Evolutionary conservation across 2,797 vertebrate genomes (phyloP), one percentile per base, ranked within the genome.

Genomic region (Selene dorsalis): DNA sequence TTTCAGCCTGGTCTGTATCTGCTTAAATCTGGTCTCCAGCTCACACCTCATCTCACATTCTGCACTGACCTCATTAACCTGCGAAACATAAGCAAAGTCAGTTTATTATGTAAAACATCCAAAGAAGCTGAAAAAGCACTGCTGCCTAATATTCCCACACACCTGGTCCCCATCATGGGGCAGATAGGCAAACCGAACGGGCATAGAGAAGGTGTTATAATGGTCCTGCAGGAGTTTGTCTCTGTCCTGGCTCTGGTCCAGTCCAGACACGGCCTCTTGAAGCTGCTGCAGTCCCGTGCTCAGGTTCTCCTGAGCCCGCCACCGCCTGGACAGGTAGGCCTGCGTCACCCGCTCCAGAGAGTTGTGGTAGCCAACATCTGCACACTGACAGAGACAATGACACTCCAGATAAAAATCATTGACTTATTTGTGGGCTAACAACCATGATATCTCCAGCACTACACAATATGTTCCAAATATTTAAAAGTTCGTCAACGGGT

Each of bases 121-220:
- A 3, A 76, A 63, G 5, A 14, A 60, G 28, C 45, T 12, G 28
- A 41, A 53, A 11, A n/a, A 13, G 17, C 14, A 60, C 1, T 20
- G 2, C 3, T 17, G 10, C 6, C 20, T 2, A 9, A n/a, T 20
- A 18, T 32, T 41, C 2, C 28, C 4, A 24, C 81, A 30, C 28
- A 97, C 97, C 96, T 96, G 94, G 86, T 98, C 97, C 3, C 94
- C 96, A 2, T 97, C 96, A 0, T 97, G 96, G 6, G 96, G 96
- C 69, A 96, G 96, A 86, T 96, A 97, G 63, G 94, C 92, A 77
- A 98, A 97, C 73, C 90, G 93, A 0, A 90, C 82, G 0, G 96
- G 96, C 79, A 95, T 92, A 41, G 95, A 96, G 90, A 97, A 98
- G 77, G 94, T 91, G 1, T 84, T 88, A 10, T 91, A 85, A n/a